phyloP scores from a whole-genome alignment of 2,888 invertebrate genomes.

The Sarcophaga caerulescens region DNA sequence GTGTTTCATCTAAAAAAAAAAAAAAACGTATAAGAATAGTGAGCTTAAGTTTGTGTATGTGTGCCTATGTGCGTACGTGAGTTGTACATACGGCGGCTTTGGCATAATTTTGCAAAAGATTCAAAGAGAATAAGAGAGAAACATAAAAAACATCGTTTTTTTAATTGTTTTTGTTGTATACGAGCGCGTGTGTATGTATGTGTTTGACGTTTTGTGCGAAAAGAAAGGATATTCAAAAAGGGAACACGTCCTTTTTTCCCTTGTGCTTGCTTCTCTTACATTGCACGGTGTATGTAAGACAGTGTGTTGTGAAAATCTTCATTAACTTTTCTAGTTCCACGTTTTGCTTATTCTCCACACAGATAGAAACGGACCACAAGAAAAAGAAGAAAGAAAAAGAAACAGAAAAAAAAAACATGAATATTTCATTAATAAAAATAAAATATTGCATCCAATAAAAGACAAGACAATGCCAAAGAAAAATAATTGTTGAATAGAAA shows the following conservation, averaged over 20 bases:
- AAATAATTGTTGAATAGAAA: background rate
- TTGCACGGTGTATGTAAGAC: background rate
- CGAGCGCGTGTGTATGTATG: slow-evolving; percentile 4
- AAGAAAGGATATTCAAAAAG: slow-evolving; percentile 48
- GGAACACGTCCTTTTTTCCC: slow-evolving; percentile 60
- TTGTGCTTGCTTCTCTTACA: slow-evolving; percentile 12
- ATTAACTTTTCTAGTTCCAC: slow-evolving; percentile 9
- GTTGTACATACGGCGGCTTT: slow-evolving; percentile 62
- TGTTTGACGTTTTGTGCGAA: slow-evolving; percentile 15
- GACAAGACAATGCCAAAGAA: slow-evolving; percentile 12
- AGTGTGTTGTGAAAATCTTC: background rate
- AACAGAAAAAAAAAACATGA: slow-evolving; percentile 10
- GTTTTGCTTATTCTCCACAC: slow-evolving; percentile 8
- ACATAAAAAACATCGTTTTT: slow-evolving; percentile 13
- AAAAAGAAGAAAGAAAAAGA: background rate
- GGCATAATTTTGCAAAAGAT: slow-evolving; percentile 67
- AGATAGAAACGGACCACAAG: background rate
- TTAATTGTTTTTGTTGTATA: background rate
- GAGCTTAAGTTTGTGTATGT: slow-evolving; percentile 25
- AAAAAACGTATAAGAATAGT: background rate
- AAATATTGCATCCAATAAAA: slow-evolving; percentile 26
- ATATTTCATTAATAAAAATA: slow-evolving; percentile 34
- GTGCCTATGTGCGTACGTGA: slow-evolving; percentile 43
- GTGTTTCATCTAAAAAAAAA: slow-evolving; percentile 19
- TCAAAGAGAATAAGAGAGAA: slow-evolving; percentile 26